These are phyloP conservation scores for Cnemophilus loriae DNA, from an alignment of 2,113 vertebrate species.

Conservation along the genomic window DNA sequence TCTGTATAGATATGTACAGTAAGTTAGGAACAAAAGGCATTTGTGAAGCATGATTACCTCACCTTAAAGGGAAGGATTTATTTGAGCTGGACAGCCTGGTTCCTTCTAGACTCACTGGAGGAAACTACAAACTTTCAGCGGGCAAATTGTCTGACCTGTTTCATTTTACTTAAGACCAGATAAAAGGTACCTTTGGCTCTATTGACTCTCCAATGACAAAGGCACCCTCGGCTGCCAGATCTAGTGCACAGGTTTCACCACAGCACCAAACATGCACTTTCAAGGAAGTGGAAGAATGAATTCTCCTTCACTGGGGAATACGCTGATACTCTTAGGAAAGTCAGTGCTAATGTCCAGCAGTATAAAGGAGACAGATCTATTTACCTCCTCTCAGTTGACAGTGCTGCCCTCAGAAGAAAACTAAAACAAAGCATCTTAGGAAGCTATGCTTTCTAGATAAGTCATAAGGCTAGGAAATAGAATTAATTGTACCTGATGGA, in stretches of 20 bases:
- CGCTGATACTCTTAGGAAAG: background rate
- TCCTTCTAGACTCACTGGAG: background rate
- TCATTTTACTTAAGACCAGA: background rate
- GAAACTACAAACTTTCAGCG: background rate
- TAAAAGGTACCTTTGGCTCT: background rate
- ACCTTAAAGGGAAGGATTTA: background rate
- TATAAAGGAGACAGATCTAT: background rate
- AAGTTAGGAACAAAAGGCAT: background rate
- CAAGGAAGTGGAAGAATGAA: background rate
- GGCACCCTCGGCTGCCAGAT: background rate
- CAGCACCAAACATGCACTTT: background rate
- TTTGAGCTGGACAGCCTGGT: background rate
- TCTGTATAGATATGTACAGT: background rate
- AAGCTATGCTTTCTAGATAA: background rate
- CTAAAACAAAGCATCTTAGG: background rate
- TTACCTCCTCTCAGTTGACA: rapidly evolving
- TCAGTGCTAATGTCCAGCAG: background rate
- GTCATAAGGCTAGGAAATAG: background rate
- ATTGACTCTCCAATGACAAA: background rate
- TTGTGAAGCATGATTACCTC: rapidly evolving
- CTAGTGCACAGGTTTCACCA: background rate
- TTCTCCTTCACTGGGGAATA: background rate
- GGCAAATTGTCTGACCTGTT: background rate
- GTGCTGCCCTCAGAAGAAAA: background rate
- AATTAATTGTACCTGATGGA: background rate